These are phyloP conservation scores for Heliocidaris erythrogramma DNA, from an alignment of 35 echinoderm and acorn worm genomes.

Conservation along the genomic window DNA sequence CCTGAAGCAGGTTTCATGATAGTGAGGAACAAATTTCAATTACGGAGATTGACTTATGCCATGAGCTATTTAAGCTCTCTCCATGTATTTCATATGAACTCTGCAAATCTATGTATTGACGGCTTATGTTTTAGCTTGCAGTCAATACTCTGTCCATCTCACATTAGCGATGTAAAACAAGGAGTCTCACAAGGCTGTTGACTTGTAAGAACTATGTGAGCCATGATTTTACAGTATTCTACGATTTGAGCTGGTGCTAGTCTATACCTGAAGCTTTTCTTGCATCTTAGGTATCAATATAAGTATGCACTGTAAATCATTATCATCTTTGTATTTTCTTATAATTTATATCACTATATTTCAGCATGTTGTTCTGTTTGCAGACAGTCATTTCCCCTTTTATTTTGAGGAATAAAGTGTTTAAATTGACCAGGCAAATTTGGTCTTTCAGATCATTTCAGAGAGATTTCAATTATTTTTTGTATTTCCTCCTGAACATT, in stretches of 20 bases:
- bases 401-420: no score
- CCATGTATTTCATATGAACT: background rate
- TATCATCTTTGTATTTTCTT: background rate
- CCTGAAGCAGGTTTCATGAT: background rate
- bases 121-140: background rate
- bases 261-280: background rate
- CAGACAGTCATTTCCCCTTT: no score
- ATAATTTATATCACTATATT: background rate
- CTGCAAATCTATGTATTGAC: background rate
- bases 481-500: no score
- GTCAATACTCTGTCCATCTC: background rate
- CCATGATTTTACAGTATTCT: background rate
- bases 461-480: no score
- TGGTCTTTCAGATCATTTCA: no score
- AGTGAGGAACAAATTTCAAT: background rate
- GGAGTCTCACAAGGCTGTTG: background rate
- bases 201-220: background rate
- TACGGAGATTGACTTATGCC: background rate
- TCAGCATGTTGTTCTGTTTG: no score
- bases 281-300: background rate
- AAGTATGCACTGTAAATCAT: background rate
- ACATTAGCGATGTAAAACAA: background rate
- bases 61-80: background rate
- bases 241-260: background rate
- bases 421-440: no score